These are phyloP conservation scores for Meda fulgida DNA, from an alignment of 2,797 vertebrate genomes.

Conservation along the genomic window DNA sequence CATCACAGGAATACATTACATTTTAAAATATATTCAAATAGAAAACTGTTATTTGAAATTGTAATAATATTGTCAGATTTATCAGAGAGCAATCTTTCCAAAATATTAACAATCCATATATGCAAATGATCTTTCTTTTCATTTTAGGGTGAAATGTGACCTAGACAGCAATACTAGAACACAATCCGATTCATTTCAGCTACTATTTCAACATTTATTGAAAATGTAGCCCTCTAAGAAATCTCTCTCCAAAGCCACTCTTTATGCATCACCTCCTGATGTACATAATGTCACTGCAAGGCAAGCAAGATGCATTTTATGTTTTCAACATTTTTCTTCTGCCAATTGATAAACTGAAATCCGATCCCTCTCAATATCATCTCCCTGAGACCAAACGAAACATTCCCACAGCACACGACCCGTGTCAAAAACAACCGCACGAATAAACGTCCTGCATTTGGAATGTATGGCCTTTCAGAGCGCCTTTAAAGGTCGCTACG, in stretches of 20 bases:
- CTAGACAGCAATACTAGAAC: neutral
- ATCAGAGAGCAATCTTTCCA: neutral
- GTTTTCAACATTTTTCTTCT: neutral
- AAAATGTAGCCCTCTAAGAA: neutral
- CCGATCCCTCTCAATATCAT: conserved; percentile 18
- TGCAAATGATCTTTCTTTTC: neutral
- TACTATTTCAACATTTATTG: neutral
- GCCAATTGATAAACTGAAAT: conserved; percentile 9
- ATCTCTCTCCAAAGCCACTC: neutral
- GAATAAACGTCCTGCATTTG: conserved; percentile 33
- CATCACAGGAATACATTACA: neutral
- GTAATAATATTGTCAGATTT: neutral
- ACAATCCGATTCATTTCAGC: neutral
- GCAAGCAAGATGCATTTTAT: neutral
- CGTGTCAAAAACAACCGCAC: neutral
- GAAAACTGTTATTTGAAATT: neutral
- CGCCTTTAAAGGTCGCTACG: conserved; percentile 8
- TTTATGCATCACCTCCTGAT: neutral
- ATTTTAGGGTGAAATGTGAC: conserved; percentile 20
- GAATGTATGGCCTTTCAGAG: conserved; percentile 34
- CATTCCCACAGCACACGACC: conserved; percentile 38
- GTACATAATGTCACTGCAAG: neutral
- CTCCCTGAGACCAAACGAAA: conserved; percentile 60
- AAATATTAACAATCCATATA: neutral
- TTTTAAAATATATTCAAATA: neutral